A percentile compares a stretch with the other conserved stretches of the same genome.
Conservation (phyloP, 1,140 invertebrate genomes). For the Euborellia annulipes region DNA sequence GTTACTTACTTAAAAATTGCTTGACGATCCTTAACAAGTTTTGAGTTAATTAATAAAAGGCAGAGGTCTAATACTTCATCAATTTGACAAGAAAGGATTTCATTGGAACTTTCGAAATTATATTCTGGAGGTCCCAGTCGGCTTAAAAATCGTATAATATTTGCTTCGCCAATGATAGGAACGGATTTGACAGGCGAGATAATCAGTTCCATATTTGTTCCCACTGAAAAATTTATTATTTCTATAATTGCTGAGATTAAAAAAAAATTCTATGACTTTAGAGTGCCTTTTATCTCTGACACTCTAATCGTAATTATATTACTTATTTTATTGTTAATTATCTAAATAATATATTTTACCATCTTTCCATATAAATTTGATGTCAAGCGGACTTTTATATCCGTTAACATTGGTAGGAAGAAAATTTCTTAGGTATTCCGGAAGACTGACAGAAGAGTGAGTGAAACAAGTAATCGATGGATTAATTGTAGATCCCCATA, state of each 20-base stretch:
- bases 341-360: conserved; percentile 32
- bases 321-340: conserved; percentile 11
- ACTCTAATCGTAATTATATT: no score
- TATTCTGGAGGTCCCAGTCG: conserved; percentile 28
- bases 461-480: conserved; percentile 36
- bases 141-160: conserved; percentile 36
- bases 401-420: conserved; percentile 17
- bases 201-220: conserved; percentile 30
- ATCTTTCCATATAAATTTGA: conserved; percentile 61
- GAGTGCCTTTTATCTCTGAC: no score
- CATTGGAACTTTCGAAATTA: conserved; percentile 23
- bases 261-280: conserved; percentile 23
- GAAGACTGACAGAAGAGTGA: conserved; percentile 44
- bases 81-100: conserved; percentile 19
- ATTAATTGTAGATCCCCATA: conserved; percentile 30
- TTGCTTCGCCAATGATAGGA: conserved; percentile 36
- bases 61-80: conserved; percentile 43
- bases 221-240: conserved; percentile 31
- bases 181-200: conserved; percentile 28
- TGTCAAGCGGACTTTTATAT: conserved; percentile 18
- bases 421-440: conserved; percentile 21
- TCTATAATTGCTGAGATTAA: conserved; percentile 17
- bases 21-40: conserved; percentile 32
- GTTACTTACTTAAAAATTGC: conserved; percentile 21
- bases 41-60: conserved; percentile 30